These are phyloP conservation scores for Drosophila stalkeri DNA, from an alignment of 2,888 invertebrate species.

Conservation along the genomic window DNA sequence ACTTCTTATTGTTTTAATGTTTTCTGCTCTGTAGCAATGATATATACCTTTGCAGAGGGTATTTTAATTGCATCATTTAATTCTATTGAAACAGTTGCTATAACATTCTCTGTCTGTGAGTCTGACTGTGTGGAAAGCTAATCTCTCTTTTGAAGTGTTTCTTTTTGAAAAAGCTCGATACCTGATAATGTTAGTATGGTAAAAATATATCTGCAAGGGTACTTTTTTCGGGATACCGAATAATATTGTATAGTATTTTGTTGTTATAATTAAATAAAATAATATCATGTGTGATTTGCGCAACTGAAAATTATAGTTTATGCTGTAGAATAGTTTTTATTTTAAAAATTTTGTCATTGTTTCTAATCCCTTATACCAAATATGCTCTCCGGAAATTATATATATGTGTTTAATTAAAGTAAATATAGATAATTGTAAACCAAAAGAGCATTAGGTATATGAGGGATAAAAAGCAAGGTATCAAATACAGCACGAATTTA, in stretches of 20 bases:
- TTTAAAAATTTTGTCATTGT: neutral
- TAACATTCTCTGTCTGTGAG: neutral
- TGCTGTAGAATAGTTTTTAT: neutral
- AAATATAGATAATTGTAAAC: neutral
- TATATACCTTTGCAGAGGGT: slow-evolving; percentile 8
- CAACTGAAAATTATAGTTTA: slow-evolving; percentile 1
- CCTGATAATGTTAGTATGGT: neutral
- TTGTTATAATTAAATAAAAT: neutral
- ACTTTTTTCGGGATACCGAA: slow-evolving; percentile 5
- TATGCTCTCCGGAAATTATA: neutral
- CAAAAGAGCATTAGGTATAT: neutral
- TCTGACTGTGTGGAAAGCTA: neutral
- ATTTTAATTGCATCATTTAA: neutral
- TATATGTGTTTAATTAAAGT: neutral
- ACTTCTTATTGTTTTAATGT: slow-evolving; percentile 24
- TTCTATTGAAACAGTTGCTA: neutral
- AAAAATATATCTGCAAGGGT: slow-evolving; percentile 10
- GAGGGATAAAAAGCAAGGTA: neutral
- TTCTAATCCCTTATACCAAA: slow-evolving; percentile 2
- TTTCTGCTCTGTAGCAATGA: slow-evolving; percentile 12
- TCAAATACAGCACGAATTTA: slow-evolving; percentile 24
- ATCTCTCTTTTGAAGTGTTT: neutral
- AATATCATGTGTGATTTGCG: neutral
- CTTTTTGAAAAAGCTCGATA: neutral
- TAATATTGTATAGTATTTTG: neutral